Percentiles rank a stretch among this genome's conserved stretches.
These are phyloP conservation scores for Eucidaris tribuloides DNA, from an alignment of 35 echinoderm and acorn worm genomes.

Conservation along the genomic window DNA sequence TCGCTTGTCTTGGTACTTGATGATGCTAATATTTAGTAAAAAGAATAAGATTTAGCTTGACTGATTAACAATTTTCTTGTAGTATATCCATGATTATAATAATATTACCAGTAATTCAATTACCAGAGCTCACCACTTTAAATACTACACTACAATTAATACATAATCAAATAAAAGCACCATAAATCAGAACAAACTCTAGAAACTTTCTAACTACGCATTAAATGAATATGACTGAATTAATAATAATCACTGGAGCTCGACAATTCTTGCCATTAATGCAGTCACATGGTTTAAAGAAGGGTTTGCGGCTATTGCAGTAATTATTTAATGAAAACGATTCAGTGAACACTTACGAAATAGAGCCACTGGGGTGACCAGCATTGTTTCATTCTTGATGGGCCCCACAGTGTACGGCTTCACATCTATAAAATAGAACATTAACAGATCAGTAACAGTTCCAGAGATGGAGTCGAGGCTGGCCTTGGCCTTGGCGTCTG, in stretches of 20 bases:
- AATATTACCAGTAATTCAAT: too few species aligned
- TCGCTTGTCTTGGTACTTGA: background rate
- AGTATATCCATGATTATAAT: too few species aligned
- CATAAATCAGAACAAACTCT: background rate
- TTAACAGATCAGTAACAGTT: too few species aligned
- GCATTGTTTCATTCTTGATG: constrained; percentile 54
- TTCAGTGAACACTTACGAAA: constrained; percentile 19
- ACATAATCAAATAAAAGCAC: too few species aligned
- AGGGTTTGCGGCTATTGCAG: too few species aligned
- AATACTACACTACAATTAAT: too few species aligned
- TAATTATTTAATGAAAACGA: too few species aligned
- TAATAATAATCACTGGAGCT: background rate
- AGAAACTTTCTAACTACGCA: background rate
- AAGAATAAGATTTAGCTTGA: background rate
- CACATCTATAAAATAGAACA: constrained; percentile 20
- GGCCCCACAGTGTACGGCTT: constrained; percentile 49
- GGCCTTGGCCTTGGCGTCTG: too few species aligned
- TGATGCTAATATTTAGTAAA: background rate
- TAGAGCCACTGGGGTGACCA: constrained; percentile 40
- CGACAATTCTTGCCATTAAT: background rate
- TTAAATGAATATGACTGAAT: background rate
- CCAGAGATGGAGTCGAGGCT: too few species aligned
- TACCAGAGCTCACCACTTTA: too few species aligned
- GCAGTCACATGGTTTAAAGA: background rate
- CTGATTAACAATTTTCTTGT: background rate